These are phyloP conservation scores for Sardinella longiceps DNA, from an alignment of 2,797 vertebrate genomes.

Conservation along the genomic window DNA sequence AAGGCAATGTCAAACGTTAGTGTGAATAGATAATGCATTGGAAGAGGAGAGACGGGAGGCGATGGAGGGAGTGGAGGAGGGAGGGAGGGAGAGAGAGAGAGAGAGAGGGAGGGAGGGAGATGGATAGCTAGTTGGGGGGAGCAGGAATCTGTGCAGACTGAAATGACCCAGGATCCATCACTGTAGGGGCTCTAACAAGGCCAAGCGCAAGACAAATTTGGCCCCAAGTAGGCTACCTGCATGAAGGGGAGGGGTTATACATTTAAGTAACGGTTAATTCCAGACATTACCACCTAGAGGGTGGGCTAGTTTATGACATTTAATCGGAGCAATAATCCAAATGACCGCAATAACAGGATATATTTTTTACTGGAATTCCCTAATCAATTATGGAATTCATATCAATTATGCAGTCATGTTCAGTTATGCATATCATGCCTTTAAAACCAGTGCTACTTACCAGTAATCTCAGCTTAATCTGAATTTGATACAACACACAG, in stretches of 20 bases:
- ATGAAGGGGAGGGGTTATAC: background rate
- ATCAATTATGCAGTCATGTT: background rate
- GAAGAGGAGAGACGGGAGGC: background rate
- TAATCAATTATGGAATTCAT: too few species aligned
- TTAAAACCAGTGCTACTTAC: background rate
- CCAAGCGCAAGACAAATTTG: conserved; percentile 5
- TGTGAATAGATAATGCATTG: conserved; percentile 38
- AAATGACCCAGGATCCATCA: conserved; percentile 42
- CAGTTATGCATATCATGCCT: background rate
- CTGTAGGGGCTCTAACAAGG: conserved; percentile 34
- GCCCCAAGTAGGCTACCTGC: conserved; percentile 7
- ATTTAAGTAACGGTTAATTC: background rate
- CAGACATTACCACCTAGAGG: background rate
- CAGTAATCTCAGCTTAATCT: background rate
- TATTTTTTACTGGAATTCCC: background rate
- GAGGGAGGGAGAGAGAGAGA: background rate
- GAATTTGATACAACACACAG: background rate
- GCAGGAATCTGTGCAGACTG: conserved; percentile 19
- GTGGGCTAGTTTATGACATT: background rate
- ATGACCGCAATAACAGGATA: conserved; percentile 11
- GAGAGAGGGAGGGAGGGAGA: conserved; percentile 21
- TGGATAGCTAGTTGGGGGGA: conserved; percentile 26
- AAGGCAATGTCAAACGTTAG: conserved; percentile 37
- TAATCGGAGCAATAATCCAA: background rate
- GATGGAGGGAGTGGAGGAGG: too few species aligned